These are phyloP conservation scores for Bacillus rossius DNA, from an alignment of 1,140 invertebrate genomes.

Conservation along the genomic window DNA sequence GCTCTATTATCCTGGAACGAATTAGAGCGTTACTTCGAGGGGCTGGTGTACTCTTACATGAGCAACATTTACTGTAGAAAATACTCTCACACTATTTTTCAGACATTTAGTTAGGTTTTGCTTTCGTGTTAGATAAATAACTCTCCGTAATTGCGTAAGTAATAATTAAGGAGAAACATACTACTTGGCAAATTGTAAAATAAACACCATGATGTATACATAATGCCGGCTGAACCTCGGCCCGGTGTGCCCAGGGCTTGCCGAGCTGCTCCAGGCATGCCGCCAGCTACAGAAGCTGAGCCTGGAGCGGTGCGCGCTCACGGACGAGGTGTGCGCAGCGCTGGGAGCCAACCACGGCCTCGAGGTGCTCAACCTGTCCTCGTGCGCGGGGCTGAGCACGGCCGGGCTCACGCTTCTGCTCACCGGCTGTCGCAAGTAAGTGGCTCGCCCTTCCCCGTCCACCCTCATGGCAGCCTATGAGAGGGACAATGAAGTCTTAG, in stretches of 20 bases:
- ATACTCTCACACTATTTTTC: too few species aligned
- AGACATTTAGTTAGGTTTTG: too few species aligned
- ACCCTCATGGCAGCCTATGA: too few species aligned
- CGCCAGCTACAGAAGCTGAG: slow-evolving; percentile 71
- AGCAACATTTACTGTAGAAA: too few species aligned
- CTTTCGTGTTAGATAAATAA: too few species aligned
- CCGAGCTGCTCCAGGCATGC: slow-evolving; percentile 59
- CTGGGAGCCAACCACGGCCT: slow-evolving; percentile 61
- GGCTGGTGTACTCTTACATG: too few species aligned
- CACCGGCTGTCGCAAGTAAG: slow-evolving; percentile 56
- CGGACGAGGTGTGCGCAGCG: slow-evolving; percentile 52
- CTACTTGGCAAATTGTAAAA: slow-evolving; percentile 10
- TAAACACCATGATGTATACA: background rate
- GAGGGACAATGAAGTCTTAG: too few species aligned
- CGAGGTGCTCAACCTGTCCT: slow-evolving; percentile 67
- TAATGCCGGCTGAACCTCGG: background rate
- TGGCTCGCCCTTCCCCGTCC: slow-evolving; percentile 14
- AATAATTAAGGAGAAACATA: too few species aligned
- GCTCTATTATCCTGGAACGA: too few species aligned
- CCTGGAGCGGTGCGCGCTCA: slow-evolving; percentile 66
- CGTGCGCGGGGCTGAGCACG: slow-evolving; percentile 58
- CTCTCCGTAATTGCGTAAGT: too few species aligned
- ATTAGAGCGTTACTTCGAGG: too few species aligned
- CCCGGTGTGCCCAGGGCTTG: slow-evolving; percentile 41
- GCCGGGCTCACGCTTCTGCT: slow-evolving; percentile 55